Base-by-base conservation (phyloP, 2,797 vertebrate species). In the Bovichtus diacanthus region DNA sequence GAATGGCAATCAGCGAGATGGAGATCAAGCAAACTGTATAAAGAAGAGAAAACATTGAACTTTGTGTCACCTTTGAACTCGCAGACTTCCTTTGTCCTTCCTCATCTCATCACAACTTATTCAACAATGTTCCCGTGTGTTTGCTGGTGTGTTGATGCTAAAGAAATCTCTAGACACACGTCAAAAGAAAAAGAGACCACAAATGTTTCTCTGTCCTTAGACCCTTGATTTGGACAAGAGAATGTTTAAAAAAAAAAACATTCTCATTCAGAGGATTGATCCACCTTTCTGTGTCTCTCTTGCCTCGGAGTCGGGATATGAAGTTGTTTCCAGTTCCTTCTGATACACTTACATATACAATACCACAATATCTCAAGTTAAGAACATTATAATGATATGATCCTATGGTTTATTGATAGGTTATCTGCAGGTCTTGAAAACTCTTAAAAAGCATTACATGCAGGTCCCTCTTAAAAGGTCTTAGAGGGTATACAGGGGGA, bases 1-100 rank as follows among this genome's bases (percentile, higher is more conserved):
- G 67, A 84, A 51, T 56, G 65, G 59, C 44, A 65, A 53, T 1
- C 1, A 61, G 77, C 38, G 27, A 73, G 68, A 49, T 36, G 49
- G 54, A 59, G 54, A 78, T 23, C 9, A 74, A 70, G 58, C n/a
- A 67, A 76, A 62, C 67, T 19, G 51, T 29, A 34, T 36, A 34
- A 54, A 54, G 59, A 72, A 9, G 43, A 53, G 46, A 75, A 74
- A 64, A 67, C 61, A 27, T 5, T 73, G 75, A 82, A 75, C 76
- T 81, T 50, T 65, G 63, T 34, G 55, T 85, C 38, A 39, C 49
- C 60, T 77, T 80, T 80, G 54, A 85, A 77, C 51, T 77, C 13
- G 21, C 25, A 74, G 44, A 64, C 54, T 18, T 74, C 36, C 41
- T 73, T 78, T 81, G 76, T 79, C 73, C 41, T 38, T 70, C 70